Conservation (phyloP, 1,140 invertebrate species). For the Harpegnathos saltator region DNA sequence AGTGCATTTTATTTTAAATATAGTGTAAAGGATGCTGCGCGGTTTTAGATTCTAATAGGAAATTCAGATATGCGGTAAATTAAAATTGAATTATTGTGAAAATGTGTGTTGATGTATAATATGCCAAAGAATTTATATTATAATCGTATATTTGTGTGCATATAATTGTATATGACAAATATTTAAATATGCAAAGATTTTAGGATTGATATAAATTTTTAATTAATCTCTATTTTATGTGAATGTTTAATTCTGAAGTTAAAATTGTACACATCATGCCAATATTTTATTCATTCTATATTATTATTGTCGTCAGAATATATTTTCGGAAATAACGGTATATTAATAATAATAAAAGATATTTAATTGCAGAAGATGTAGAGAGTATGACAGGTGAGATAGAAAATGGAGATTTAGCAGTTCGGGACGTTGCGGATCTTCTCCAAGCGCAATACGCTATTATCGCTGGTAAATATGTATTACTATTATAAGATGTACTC, state of each 20-base stretch:
- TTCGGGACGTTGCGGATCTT: constrained; percentile 93
- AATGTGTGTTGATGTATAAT: constrained; percentile 1
- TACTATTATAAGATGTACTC: constrained; percentile 1
- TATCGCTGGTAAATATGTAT: constrained; percentile 90
- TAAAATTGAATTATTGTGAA: neutral
- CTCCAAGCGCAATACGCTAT: constrained; percentile 95
- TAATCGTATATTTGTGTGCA: neutral
- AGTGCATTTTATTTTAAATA: constrained; percentile 8
- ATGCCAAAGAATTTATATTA: neutral
- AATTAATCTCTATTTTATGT: constrained; percentile 23
- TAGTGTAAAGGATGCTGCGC: neutral
- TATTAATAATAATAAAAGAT: constrained; percentile 14
- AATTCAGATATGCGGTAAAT: constrained; percentile 37
- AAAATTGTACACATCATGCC: neutral
- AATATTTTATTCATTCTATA: constrained; percentile 21
- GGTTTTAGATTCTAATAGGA: neutral
- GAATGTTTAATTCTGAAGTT: neutral
- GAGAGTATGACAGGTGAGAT: constrained; percentile 86
- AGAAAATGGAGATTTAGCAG: constrained; percentile 87
- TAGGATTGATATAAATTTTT: neutral
- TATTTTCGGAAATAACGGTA: constrained; percentile 10
- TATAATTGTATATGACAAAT: neutral
- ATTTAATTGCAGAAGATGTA: constrained; percentile 83
- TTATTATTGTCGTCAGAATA: neutral
- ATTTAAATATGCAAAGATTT: constrained; percentile 13